Conservation (phyloP, 2,888 invertebrate genomes). For the Ichneumon xanthorius region DNA sequence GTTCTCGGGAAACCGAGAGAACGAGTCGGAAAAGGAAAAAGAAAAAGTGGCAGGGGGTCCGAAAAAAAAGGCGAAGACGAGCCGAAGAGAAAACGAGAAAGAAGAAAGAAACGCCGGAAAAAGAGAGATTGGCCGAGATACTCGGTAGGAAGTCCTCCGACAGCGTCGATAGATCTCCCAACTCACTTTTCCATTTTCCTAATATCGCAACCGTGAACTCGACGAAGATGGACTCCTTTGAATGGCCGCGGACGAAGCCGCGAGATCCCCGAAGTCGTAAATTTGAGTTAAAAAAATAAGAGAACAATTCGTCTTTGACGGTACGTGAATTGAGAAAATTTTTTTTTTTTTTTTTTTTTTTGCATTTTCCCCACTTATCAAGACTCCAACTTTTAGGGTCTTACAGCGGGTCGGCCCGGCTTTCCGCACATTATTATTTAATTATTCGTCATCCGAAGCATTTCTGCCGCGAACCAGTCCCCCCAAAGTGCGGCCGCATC, state of each 20-base stretch:
- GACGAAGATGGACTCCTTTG: slow-evolving; percentile 12
- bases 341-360: no score
- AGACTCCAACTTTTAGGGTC: no score
- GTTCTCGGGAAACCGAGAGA: slow-evolving; percentile 40
- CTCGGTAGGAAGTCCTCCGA: slow-evolving; percentile 52
- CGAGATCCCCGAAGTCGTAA: slow-evolving; percentile 9
- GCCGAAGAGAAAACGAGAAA: slow-evolving; percentile 23
- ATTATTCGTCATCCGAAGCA: no score
- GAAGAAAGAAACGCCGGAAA: slow-evolving; percentile 38
- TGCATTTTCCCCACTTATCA: no score
- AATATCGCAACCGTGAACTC: slow-evolving; percentile 43
- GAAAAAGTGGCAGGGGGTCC: slow-evolving; percentile 13
- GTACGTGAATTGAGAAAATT: neutral
- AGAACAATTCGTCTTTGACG: neutral
- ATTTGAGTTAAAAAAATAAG: neutral
- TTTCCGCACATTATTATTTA: no score
- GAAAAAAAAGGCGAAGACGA: slow-evolving; percentile 35
- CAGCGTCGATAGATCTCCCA: slow-evolving; percentile 47
- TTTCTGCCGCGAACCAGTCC: no score
- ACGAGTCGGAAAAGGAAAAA: slow-evolving; percentile 39
- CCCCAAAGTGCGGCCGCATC: no score
- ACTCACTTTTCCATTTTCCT: slow-evolving; percentile 65
- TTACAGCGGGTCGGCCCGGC: no score
- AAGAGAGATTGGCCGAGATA: slow-evolving; percentile 54
- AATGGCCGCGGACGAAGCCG: slow-evolving; percentile 23